phyloP scores from a whole-genome alignment of 2,113 vertebrate genomes.

The Mobula hypostoma region DNA sequence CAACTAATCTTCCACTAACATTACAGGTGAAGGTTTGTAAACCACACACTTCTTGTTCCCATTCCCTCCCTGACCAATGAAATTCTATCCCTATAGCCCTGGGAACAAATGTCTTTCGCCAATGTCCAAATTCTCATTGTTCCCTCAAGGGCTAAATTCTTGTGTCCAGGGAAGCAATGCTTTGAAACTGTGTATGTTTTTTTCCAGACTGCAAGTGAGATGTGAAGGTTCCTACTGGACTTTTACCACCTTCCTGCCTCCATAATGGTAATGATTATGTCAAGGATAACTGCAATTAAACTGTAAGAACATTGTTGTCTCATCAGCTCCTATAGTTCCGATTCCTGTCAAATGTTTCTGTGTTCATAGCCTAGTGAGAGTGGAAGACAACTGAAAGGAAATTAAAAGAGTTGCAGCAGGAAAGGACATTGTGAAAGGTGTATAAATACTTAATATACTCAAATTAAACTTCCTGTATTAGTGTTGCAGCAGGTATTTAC shows the following conservation, averaged over 20 bases:
- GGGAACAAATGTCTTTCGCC: too few species aligned
- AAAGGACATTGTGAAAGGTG: background rate
- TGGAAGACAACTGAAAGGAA: background rate
- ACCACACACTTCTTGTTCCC: background rate
- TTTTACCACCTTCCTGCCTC: background rate
- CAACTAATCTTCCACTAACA: background rate
- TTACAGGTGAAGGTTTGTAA: background rate
- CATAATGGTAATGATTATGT: background rate
- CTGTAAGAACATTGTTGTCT: background rate
- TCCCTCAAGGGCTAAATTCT: background rate
- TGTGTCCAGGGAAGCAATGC: background rate
- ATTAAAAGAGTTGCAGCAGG: background rate
- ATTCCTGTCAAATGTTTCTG: background rate
- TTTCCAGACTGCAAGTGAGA: background rate
- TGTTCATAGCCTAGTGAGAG: background rate
- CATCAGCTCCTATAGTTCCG: background rate
- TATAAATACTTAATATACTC: slow-evolving; percentile 9
- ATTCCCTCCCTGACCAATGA: background rate
- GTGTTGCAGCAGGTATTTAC: background rate
- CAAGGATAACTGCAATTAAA: background rate
- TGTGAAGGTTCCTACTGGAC: background rate
- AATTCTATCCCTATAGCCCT: too few species aligned
- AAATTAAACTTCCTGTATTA: background rate
- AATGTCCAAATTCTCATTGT: background rate
- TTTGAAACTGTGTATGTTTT: background rate